Base-by-base conservation (phyloP, 2,797 vertebrate genomes). In the Champsocephalus esox region DNA sequence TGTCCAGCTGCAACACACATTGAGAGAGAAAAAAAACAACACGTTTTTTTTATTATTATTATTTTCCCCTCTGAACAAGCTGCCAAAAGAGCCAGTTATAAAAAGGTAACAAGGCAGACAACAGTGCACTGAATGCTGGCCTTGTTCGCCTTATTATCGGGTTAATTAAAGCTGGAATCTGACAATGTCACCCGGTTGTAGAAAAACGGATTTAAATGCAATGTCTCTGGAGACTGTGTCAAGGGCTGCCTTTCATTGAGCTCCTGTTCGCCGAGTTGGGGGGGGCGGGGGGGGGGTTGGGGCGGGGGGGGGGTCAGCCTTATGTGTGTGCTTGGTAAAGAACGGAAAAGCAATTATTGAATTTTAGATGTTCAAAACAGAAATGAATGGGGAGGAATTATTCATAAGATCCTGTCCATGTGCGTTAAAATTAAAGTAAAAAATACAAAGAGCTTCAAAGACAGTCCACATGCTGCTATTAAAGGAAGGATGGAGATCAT, bases 161-260 rank as follows among this genome's bases (percentile, higher is more conserved):
- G 96, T 98, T 99, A 98, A 99, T 99, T 98, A 98, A 98, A 99
- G 96, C 95, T 93, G 94, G 96, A 96, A 97, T 98, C 96, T 98
- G 97, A 98, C 97, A 98, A 97, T 97, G 97, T 97, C 97, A 97
- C 96, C 97, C 96, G 96, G 94, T 96, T 97, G 97, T 96, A 97
- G 96, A 96, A 97, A 97, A 97, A 97, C 95, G 96, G 96, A 97
- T 98, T 98, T 98, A 96, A 98, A 97, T 95, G 96, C 96, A 94
- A 86, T 92, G 96, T 97, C 97, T 98, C 97, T 92, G 93, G 97
- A 97, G 97, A 97, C 96, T 95, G 94, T 97, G 97, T 97, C 97
- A 97, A 96, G 97, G 95, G 96, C 96, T 96, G 96, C 95, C 96
- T 96, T 96, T 95, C 96, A 95, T 90, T 93, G 96, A 95, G 95